These are phyloP conservation scores for Notarius lentiginosus DNA, from an alignment of 2,113 vertebrate species.

Conservation along the genomic window DNA sequence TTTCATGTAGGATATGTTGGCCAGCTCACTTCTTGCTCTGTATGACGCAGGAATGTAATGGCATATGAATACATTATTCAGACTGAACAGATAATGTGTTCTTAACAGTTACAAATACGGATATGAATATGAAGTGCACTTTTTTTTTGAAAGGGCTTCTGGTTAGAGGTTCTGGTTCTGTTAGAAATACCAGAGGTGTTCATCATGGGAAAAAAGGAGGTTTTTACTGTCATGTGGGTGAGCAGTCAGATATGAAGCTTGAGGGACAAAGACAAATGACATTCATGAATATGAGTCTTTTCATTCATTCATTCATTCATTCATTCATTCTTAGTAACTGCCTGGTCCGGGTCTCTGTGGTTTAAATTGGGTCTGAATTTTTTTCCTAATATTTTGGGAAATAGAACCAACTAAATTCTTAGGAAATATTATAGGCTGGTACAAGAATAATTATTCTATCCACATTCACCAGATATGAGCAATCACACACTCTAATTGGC, in stretches of 20 bases:
- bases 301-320: background rate
- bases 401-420: background rate
- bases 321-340: background rate
- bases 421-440: background rate
- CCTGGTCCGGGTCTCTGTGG: background rate
- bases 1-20: constrained; percentile 57
- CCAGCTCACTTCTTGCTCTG: constrained; percentile 45
- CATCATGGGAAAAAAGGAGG: background rate
- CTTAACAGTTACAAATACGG: background rate
- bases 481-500: no score
- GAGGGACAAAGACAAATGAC: background rate
- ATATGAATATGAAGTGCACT: background rate
- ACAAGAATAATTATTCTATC: background rate
- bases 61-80: background rate
- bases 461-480: no score
- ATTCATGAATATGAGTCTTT: background rate
- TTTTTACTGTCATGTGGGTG: background rate
- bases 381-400: background rate
- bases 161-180: background rate
- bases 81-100: background rate
- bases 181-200: background rate
- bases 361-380: background rate
- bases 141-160: background rate
- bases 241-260: background rate
- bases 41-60: background rate